A percentile compares a stretch with the other conserved stretches of the same genome.
Conservation (phyloP, 2,888 invertebrate species). For the Leptinotarsa juncta region DNA sequence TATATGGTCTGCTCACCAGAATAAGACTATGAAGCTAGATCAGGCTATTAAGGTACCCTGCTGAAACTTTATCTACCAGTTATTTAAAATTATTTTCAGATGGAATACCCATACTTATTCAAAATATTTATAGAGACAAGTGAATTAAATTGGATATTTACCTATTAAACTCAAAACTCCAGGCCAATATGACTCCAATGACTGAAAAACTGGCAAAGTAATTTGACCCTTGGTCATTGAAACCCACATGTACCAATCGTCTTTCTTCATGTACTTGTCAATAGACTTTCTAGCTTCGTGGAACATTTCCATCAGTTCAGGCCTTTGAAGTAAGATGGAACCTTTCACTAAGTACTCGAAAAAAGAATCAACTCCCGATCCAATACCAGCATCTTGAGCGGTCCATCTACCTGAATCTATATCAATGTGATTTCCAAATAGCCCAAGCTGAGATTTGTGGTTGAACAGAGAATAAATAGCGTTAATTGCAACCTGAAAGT, state of each 20-base stretch:
- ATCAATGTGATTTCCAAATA: conserved; percentile 97
- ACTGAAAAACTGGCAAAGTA: conserved; percentile 97
- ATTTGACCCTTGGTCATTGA: conserved; percentile 98
- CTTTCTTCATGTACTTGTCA: conserved; percentile 88
- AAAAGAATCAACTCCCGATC: conserved; percentile 96
- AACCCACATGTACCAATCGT: conserved; percentile 99
- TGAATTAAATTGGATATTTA: conserved; percentile 54
- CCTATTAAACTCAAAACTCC: conserved; percentile 89
- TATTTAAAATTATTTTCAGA: too few relatives aligned
- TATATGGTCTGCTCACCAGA: background rate
- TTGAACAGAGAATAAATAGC: conserved; percentile 91
- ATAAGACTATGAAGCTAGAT: conserved; percentile 14
- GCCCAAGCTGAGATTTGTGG: conserved; percentile 85
- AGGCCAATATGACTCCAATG: conserved; percentile 98
- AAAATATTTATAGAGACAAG: background rate
- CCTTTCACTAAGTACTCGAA: conserved; percentile 98
- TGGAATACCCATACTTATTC: too few relatives aligned
- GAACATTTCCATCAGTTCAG: conserved; percentile 93
- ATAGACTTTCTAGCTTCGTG: conserved; percentile 80
- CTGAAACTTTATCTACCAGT: too few relatives aligned
- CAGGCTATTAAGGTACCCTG: too few relatives aligned
- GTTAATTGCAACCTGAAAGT: conserved; percentile 82
- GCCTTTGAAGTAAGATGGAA: conserved; percentile 85
- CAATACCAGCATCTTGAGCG: conserved; percentile 97
- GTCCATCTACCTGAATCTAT: conserved; percentile 96